phyloP scores from a whole-genome alignment of 92 coral and sea anemone genomes.

The Nematostella vectensis region DNA sequence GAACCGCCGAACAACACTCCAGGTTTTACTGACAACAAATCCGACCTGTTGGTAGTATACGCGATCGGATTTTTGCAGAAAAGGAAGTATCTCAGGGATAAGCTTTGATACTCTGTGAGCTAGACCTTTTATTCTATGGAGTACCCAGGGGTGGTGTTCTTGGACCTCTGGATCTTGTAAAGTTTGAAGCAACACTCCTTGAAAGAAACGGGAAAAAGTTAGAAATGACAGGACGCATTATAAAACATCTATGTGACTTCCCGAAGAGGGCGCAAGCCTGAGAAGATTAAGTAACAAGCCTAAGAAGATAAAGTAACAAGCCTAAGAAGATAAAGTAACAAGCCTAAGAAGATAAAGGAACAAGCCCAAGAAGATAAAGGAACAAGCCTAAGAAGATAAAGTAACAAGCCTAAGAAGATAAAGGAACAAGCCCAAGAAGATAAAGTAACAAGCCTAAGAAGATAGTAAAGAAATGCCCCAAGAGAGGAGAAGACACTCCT shows the following conservation, averaged over 20 bases:
- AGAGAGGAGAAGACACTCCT: too few relatives aligned
- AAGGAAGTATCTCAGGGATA: slow-evolving; percentile 9
- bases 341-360: too few relatives aligned
- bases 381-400: too few relatives aligned
- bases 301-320: too few relatives aligned
- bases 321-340: too few relatives aligned
- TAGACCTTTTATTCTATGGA: background rate
- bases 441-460: too few relatives aligned
- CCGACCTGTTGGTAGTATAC: slow-evolving; percentile 45
- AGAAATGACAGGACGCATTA: background rate
- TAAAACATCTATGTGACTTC: background rate
- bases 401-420: too few relatives aligned
- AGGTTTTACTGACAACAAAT: slow-evolving; percentile 38
- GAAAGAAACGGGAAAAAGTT: background rate
- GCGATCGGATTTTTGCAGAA: slow-evolving; percentile 12
- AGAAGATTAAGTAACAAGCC: too few relatives aligned
- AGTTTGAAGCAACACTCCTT: background rate
- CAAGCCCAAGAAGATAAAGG: too few relatives aligned
- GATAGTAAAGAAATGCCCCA: too few relatives aligned
- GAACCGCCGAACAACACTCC: slow-evolving; percentile 42
- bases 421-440: too few relatives aligned
- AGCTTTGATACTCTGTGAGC: slow-evolving; percentile 1
- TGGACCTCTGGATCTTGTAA: background rate
- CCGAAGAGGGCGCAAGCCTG: background rate
- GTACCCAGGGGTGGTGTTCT: background rate